Conservation (phyloP, 2,888 invertebrate genomes). For the Helobdella robusta region DNA sequence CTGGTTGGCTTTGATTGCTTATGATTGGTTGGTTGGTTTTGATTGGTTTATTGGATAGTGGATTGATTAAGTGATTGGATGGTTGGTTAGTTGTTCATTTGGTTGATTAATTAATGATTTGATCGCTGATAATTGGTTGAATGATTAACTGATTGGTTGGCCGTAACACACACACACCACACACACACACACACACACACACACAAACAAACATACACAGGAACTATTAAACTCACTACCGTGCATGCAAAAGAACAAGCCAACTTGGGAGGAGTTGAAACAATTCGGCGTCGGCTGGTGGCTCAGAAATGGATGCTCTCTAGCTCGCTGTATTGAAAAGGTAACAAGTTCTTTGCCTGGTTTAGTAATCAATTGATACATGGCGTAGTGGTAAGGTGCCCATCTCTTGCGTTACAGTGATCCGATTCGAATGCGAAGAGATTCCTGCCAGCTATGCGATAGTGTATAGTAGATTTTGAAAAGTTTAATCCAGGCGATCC, state of each 20-base stretch:
- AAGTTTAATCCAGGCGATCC: too few species aligned
- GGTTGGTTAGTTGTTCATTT: neutral
- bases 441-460: too few species aligned
- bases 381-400: too few species aligned
- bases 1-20: neutral
- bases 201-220: constrained; percentile 36
- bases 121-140: neutral
- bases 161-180: too few species aligned
- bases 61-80: neutral
- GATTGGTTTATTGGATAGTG: neutral
- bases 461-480: too few species aligned
- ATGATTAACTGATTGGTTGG: too few species aligned
- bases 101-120: neutral
- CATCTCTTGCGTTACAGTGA: too few species aligned
- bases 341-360: constrained; percentile 40
- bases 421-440: too few species aligned
- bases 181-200: too few species aligned
- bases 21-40: neutral
- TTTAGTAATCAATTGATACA: too few species aligned
- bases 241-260: constrained; percentile 51
- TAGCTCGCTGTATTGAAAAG: constrained; percentile 77
- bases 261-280: constrained; percentile 76
- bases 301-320: constrained; percentile 71
- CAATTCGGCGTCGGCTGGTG: constrained; percentile 94
- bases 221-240: constrained; percentile 79